Base-by-base conservation (phyloP, 2,113 vertebrate genomes). In the Apteryx owenii region DNA sequence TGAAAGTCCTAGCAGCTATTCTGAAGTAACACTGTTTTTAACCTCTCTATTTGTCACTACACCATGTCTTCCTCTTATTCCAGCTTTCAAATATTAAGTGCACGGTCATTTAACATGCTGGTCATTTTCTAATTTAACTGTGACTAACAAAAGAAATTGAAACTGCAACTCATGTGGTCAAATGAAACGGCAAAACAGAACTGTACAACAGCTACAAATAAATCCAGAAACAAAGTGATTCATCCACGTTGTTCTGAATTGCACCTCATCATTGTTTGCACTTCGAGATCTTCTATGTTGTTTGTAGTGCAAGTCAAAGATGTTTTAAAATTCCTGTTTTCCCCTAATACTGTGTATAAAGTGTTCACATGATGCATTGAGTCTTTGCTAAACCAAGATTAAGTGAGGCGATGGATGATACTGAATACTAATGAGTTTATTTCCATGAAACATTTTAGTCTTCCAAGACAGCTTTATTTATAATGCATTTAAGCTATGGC, bases 401-500 rank as follows among this genome's bases (percentile, higher is more conserved):
- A 90, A 89, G 46, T 56, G 31, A 92, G 88, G 75, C 84, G 66
- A 93, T 21, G 71, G n/a, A 90, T 62, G 38, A 65, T 42, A 29
- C 21, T 44, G 40, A 90, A 61, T 65, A 68, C 12, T 71, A 86
- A 7, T 12, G 70, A 71, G n/a, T 51, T 40, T 81, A n/a, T 80
- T 93, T 70, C 5, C 3, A 85, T 53, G 33, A 79, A 93, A 62
- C 38, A 66, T 80, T 50, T 36, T n/a, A 70, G 54, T 46, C 93
- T 36, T 75, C 36, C 73, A 81, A 60, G 62, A 89, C 68, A 96
- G 25, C 40, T 93, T 90, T 93, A 94, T 95, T 95, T 87, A 90
- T 88, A 90, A 96, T 28, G 76, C 50, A 90, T 78, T 80, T 33
- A 82, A 86, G 48, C 65, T 84, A 60, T 36, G 28, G 50, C 79